Base-by-base conservation (phyloP, 2,888 invertebrate genomes). In the Keiferia lycopersicella region DNA sequence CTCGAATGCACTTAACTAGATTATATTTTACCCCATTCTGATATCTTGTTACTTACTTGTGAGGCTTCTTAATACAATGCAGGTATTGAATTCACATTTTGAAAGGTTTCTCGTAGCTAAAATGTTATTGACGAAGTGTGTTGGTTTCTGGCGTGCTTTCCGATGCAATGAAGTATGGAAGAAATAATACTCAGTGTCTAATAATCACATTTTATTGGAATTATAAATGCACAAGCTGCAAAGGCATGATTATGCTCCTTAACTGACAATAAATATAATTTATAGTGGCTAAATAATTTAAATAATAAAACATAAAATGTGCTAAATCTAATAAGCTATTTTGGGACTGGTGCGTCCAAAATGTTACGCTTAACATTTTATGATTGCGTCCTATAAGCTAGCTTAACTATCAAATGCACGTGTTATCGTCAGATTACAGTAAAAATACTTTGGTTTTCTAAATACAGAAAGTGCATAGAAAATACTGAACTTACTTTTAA, bases 131-230 rank as follows among this genome's bases (percentile, higher is more conserved):
- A 3, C 3, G 11, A 2, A 41, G n/a, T 14, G 41, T n/a, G 6
- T 4, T 26, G 2, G 26, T 26, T 26, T 26, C 4, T 45, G 6
- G 16, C 7, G 3, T n/a, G 45, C 7, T 45, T 45, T 8, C 10
- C 4, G 16, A 45, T 14, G 3, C 3, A n/a, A 3, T 51, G 51
- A 2, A 2, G 51, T 8, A 11, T 2, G 2, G 51, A 22, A 53
- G 12, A 16, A 39, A 65, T 71, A 69, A 72, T 77, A 82, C 70
- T 73, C 76, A 71, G 64, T 70, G 80, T 83, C 82, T 88, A 87
- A 80, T 89, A 90, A 90, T 91, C 84, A 90, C 84, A 88, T 81
- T 91, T 90, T 91, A 90, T 78, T 91, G 86, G 88, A 89, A 89
- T 90, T 83, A 87, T 86, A 89, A 88, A 90, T 84, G 88, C 88